Percentiles rank a stretch among this genome's conserved stretches.
phyloP scores from a whole-genome alignment of 2,797 vertebrate genomes.

The Microchirus variegatus region DNA sequence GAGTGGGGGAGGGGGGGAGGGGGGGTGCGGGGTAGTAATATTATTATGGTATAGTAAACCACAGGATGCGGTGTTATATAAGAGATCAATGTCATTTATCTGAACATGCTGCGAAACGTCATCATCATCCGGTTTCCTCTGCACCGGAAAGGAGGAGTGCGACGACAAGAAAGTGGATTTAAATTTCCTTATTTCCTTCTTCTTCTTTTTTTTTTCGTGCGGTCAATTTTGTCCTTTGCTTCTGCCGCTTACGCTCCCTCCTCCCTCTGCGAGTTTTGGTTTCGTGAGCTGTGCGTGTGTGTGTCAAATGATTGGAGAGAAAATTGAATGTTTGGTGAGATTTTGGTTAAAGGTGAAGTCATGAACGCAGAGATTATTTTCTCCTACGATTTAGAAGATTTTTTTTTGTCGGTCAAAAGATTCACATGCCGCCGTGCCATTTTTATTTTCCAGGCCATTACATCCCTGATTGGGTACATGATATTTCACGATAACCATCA shows the following conservation, averaged over 20 bases:
- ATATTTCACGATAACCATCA: conserved; percentile 66
- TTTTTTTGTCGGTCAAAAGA: conserved; percentile 1
- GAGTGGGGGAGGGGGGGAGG: too few relatives aligned
- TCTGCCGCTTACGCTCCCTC: conserved; percentile 3
- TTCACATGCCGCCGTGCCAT: conserved; percentile 22
- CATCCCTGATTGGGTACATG: conserved; percentile 39
- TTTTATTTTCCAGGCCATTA: conserved; percentile 47
- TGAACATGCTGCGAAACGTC: conserved; percentile 71
- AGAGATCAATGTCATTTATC: conserved; percentile 81
- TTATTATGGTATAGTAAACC: conserved; percentile 77
- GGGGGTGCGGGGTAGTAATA: too few relatives aligned
- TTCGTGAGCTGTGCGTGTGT: conserved; percentile 49
- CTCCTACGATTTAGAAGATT: too few relatives aligned
- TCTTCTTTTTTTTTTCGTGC: conserved; percentile 61
- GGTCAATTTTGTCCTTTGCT: conserved; percentile 35
- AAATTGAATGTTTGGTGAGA: conserved; percentile 31
- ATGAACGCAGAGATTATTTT: background rate
- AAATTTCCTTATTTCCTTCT: conserved; percentile 75
- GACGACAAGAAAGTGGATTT: conserved; percentile 77
- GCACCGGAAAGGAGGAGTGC: conserved; percentile 76
- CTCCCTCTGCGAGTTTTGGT: conserved; percentile 26
- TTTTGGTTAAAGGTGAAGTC: conserved; percentile 21
- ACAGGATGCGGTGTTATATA: conserved; percentile 75
- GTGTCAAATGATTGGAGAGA: conserved; percentile 34
- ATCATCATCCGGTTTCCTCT: conserved; percentile 76